Percentiles rank a stretch among this genome's conserved stretches.
phyloP scores from a whole-genome alignment of 2,113 vertebrate species.

The Anhinga anhinga region DNA sequence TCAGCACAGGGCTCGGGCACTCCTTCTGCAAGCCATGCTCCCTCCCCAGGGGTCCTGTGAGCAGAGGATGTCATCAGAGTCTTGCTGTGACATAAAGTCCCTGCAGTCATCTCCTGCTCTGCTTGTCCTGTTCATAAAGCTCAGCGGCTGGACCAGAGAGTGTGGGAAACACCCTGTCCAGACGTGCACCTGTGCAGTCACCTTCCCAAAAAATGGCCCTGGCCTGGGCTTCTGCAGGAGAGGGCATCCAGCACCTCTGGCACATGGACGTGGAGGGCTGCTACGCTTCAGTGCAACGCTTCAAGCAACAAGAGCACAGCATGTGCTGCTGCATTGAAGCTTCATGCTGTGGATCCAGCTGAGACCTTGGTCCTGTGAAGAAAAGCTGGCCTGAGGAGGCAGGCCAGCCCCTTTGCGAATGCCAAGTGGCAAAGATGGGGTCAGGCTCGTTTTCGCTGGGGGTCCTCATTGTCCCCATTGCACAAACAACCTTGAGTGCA shows the following conservation, averaged over 20 bases:
- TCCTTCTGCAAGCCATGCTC: not conserved
- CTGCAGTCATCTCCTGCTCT: not conserved
- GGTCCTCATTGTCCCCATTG: not conserved
- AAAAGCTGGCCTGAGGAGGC: not conserved
- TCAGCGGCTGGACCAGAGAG: not conserved
- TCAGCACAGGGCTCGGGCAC: not conserved
- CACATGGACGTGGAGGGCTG: fast-evolving
- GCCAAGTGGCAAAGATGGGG: not conserved
- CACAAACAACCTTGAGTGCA: not conserved
- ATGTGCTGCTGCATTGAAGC: not conserved
- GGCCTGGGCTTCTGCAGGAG: not conserved
- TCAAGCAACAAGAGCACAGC: not conserved
- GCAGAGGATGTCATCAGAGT: not conserved
- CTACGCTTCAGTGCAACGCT: not conserved
- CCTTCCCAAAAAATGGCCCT: not conserved
- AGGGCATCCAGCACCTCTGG: not conserved
- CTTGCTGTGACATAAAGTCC: not conserved
- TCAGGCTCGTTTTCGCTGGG: not conserved
- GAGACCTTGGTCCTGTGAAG: not conserved
- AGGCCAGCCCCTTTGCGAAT: not conserved
- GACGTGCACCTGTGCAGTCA: not conserved
- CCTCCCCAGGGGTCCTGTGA: not conserved
- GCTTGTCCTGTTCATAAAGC: not conserved
- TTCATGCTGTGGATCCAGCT: not conserved
- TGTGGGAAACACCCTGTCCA: not conserved